Evolutionary conservation across 2,113 vertebrate species (phyloP), one percentile per base, ranked within the genome.

Genomic region (Arvicanthis niloticus): DNA sequence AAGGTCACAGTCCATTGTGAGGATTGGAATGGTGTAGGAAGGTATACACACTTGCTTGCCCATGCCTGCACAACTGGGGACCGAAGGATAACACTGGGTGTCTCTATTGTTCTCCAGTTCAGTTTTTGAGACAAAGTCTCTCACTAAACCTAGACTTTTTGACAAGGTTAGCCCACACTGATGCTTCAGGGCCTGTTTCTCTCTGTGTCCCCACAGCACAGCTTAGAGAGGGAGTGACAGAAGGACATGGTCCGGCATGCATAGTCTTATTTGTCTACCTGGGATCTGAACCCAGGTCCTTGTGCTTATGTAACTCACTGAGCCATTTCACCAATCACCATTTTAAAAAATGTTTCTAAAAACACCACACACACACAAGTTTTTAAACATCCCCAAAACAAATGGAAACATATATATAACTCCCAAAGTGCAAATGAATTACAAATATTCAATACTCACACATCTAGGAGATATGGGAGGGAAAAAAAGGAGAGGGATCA

Each of bases 351-450:
- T 53, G 29, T 78, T 77, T 78, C 48, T 13, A 51, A 51, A 24
- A 56, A n/a, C 26, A 73, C 16, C 65, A 13, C 31, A 34, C 67
- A 34, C 11, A 67, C 26, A 65, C 62, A 65, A n/a, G 48, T 80
- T 92, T 91, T 34, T 72, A 68, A 96, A 91, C 40, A 96, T 70
- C 88, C 73, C 48, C 37, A 16, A 85, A 84, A 81, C 53, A 96
- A 86, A 93, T 0, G 76, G 60, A 96, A 91, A 67, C 13, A 84
- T 48, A 15, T 2, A 88, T 24, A 24, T 37, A 86, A 17, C 60
- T 73, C 88, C 51, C 31, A 62, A 62, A 96, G 91, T 56, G 81
- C 3, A 56, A 53, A 5, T 42, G 17, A 68, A 72, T 48, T 75
- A 87, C 75, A 26, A 94, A 73, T 42, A 85, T 76, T 42, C 73